A percentile compares a stretch with the other conserved stretches of the same genome.
Conservation (phyloP, 2,113 vertebrate species). For the Oncorhynchus kisutch region DNA sequence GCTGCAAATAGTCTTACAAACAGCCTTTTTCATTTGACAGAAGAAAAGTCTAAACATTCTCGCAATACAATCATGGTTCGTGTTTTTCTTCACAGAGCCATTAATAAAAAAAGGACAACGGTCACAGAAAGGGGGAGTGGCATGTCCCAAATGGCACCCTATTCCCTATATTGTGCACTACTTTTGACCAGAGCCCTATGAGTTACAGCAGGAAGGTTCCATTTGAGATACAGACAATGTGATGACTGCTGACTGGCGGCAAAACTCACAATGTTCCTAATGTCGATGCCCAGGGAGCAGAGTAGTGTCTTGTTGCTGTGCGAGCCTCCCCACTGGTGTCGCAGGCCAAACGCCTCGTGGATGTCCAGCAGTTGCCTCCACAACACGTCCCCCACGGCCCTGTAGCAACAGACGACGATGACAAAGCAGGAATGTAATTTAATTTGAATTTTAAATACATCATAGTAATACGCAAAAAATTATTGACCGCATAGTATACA, state of each 20-base stretch:
- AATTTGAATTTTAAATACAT: no score
- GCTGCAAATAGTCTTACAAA: no score
- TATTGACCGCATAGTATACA: no score
- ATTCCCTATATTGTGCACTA: no score
- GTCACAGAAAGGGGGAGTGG: neutral
- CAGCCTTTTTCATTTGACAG: neutral
- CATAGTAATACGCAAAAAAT: no score
- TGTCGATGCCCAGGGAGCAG: constrained; percentile 95
- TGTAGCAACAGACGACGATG: no score
- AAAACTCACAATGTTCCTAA: constrained; percentile 92
- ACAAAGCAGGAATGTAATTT: no score
- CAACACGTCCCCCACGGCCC: constrained; percentile 55
- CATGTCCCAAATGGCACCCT: no score
- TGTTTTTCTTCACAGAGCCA: no score
- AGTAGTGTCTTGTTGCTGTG: constrained; percentile 96
- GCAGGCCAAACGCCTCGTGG: constrained; percentile 86
- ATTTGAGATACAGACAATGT: neutral
- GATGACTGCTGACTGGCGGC: no score
- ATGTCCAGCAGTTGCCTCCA: constrained; percentile 92
- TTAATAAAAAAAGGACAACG: neutral
- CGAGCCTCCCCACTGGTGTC: constrained; percentile 96
- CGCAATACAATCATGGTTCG: neutral
- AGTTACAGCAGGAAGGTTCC: no score
- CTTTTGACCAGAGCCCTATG: no score
- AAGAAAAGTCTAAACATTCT: neutral